phyloP scores from a whole-genome alignment of 2,888 invertebrate genomes.

The Cactoblastis cactorum region DNA sequence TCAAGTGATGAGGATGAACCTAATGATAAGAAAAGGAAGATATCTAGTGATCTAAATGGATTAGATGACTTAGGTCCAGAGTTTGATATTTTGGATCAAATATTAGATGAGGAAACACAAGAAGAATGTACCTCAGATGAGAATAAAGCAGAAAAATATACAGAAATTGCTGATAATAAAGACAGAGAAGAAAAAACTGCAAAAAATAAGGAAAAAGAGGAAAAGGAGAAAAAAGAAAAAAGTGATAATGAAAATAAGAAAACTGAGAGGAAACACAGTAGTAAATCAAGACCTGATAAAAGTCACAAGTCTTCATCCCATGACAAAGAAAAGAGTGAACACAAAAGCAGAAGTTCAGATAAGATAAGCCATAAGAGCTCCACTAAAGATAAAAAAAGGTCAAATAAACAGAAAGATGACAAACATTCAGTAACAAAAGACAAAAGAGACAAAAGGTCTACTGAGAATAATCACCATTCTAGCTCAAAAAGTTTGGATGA shows the following conservation, averaged over 20 bases:
- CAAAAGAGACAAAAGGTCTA: constrained; percentile 41
- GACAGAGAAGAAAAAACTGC: constrained; percentile 18
- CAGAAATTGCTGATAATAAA: constrained; percentile 14
- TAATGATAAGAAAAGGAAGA: constrained; percentile 53
- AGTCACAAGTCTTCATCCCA: constrained; percentile 36
- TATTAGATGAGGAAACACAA: constrained; percentile 67
- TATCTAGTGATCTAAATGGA: constrained; percentile 60
- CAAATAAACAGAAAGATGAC: constrained; percentile 36
- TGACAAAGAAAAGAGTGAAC: constrained; percentile 39
- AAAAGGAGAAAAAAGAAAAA: not conserved
- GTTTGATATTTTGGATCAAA: constrained; percentile 74
- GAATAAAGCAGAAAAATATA: constrained; percentile 25
- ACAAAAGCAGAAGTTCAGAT: constrained; percentile 38
- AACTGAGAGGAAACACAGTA: constrained; percentile 21
- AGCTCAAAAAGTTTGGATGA: constrained; percentile 37
- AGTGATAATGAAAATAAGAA: constrained; percentile 18
- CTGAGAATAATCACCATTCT: constrained; percentile 41
- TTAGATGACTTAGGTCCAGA: constrained; percentile 71
- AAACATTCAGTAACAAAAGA: constrained; percentile 36
- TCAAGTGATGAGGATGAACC: constrained; percentile 76
- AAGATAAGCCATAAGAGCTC: constrained; percentile 55
- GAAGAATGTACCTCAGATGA: constrained; percentile 29
- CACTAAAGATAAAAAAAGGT: constrained; percentile 31
- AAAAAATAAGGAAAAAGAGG: constrained; percentile 13
- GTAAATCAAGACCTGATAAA: constrained; percentile 34